Percentiles rank a stretch among this genome's conserved stretches.
Evolutionary conservation across 2,113 vertebrate species (phyloP).

Genomic region (Salvator merianae): DNA sequence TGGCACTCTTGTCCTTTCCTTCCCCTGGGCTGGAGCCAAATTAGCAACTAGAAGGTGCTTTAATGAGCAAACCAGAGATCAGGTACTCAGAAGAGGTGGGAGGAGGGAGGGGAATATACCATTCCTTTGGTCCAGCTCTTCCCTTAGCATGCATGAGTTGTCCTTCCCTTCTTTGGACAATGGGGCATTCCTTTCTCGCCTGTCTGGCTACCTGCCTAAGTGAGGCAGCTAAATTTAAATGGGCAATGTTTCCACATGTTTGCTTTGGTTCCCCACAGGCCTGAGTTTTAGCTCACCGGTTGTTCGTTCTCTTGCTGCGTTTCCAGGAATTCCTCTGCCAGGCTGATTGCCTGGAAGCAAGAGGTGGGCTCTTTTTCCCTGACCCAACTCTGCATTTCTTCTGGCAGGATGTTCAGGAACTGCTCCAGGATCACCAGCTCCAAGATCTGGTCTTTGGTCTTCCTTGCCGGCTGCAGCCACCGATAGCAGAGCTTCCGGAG

Average conservation of each 20-base stretch:
- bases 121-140: no score
- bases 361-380: not conserved
- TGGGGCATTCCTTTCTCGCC: no score
- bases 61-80: no score
- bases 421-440: slow-evolving; percentile 23
- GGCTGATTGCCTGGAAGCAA: slow-evolving; percentile 14
- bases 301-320: not conserved
- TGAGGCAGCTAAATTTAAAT: no score
- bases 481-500: slow-evolving; percentile 13
- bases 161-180: no score
- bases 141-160: no score
- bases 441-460: slow-evolving; percentile 14
- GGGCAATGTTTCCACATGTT: not conserved
- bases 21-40: no score
- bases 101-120: no score
- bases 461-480: slow-evolving; percentile 17
- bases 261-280: not conserved
- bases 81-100: no score
- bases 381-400: slow-evolving; percentile 18
- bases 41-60: no score
- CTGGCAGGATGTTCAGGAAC: slow-evolving; percentile 8
- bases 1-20: no score
- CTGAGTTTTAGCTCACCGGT: not conserved
- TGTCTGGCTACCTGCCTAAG: no score
- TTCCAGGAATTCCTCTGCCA: slow-evolving; percentile 10